Conservation (phyloP, 2,888 invertebrate genomes). For the Hipparchia sbordonii region DNA sequence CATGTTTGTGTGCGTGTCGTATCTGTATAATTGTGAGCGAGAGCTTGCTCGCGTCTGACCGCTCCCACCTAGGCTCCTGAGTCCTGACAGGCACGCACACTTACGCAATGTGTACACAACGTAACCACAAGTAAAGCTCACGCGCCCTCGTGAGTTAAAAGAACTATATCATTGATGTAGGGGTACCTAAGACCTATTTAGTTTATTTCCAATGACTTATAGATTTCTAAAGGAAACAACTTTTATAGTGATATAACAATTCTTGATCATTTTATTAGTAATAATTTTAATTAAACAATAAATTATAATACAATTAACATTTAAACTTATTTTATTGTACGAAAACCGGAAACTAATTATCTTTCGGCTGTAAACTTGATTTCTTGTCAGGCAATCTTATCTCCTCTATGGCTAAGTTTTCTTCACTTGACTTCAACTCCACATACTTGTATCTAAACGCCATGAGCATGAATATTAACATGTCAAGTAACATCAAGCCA, state of each 20-base stretch:
- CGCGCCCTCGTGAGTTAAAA: too few relatives aligned
- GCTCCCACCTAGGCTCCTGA: too few relatives aligned
- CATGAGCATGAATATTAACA: constrained; percentile 91
- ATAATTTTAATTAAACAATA: constrained; percentile 17
- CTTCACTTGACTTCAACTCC: constrained; percentile 62
- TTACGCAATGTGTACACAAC: too few relatives aligned
- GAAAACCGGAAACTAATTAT: constrained; percentile 41
- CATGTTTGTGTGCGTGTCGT: too few relatives aligned
- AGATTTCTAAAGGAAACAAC: background rate
- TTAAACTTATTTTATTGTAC: constrained; percentile 12
- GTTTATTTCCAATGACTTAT: too few relatives aligned
- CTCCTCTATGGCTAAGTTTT: constrained; percentile 60
- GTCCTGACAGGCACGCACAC: too few relatives aligned
- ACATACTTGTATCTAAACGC: constrained; percentile 91
- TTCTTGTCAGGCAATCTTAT: constrained; percentile 62
- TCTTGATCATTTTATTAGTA: constrained; percentile 16
- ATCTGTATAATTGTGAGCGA: too few relatives aligned
- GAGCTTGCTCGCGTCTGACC: too few relatives aligned
- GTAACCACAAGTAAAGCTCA: too few relatives aligned
- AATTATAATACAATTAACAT: constrained; percentile 38
- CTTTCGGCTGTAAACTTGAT: constrained; percentile 30
- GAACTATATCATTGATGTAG: too few relatives aligned
- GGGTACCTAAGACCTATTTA: too few relatives aligned
- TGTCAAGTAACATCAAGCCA: constrained; percentile 91
- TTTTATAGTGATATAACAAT: background rate